phyloP scores from a whole-genome alignment of 2,797 vertebrate genomes.

The Mormyrus hasselquistii region DNA sequence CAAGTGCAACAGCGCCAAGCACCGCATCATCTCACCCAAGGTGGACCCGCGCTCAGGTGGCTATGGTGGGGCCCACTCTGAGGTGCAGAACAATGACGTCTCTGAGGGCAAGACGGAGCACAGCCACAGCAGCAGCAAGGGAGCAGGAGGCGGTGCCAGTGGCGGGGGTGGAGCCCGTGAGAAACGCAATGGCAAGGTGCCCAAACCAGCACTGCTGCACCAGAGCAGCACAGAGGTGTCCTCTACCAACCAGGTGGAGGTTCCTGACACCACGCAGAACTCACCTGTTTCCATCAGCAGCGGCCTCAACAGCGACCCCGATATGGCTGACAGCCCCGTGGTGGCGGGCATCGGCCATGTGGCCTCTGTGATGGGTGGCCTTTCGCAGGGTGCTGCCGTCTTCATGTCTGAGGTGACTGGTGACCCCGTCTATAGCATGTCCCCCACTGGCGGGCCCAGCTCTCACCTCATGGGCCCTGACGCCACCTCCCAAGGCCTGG shows the following conservation, averaged over 20 bases:
- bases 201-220: constrained; percentile 88
- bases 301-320: constrained; percentile 92
- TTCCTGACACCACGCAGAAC: constrained; percentile 97
- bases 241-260: constrained; percentile 97
- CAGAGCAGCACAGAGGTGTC: constrained; percentile 98
- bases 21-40: constrained; percentile 98
- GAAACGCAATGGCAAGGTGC: constrained; percentile 94
- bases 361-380: constrained; percentile 88
- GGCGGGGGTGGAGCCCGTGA: constrained; percentile 64
- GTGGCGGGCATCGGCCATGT: constrained; percentile 92
- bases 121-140: constrained; percentile 65
- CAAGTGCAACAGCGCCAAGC: constrained; percentile 99
- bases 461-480: constrained; percentile 90
- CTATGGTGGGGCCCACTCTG: constrained; percentile 80
- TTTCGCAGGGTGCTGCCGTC: constrained; percentile 86
- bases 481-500: constrained; percentile 80
- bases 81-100: constrained; percentile 97
- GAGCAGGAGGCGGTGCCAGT: constrained; percentile 49
- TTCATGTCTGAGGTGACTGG: constrained; percentile 97
- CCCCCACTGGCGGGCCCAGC: constrained; percentile 84
- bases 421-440: constrained; percentile 94
- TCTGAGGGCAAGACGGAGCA: constrained; percentile 96
- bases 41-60: constrained; percentile 89
- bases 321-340: constrained; percentile 91
- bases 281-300: constrained; percentile 99